Conservation (phyloP, 1,140 invertebrate genomes). For the Drosophila nebulosa region DNA sequence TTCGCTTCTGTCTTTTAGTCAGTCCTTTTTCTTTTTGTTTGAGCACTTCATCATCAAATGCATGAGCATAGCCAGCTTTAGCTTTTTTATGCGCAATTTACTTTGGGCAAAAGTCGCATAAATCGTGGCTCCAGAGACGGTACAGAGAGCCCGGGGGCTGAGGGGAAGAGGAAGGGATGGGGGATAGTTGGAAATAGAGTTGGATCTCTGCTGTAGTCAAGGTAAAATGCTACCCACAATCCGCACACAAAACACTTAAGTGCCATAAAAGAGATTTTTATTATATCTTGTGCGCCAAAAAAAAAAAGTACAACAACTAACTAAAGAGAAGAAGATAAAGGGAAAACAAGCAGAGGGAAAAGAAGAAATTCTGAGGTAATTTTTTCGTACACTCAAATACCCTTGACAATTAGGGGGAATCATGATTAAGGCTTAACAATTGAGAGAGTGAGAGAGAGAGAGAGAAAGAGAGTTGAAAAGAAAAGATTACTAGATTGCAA, state of each 20-base stretch:
- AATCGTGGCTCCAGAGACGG: conserved; percentile 52
- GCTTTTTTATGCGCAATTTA: conserved; percentile 73
- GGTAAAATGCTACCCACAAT: conserved; percentile 78
- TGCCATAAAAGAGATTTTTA: conserved; percentile 79
- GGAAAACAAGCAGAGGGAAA: not conserved
- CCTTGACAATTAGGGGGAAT: conserved; percentile 2
- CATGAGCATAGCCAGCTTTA: conserved; percentile 50
- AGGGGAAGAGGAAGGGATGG: conserved; percentile 3
- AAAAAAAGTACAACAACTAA: not conserved
- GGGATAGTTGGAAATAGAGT: conserved; percentile 18
- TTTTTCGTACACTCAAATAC: conserved; percentile 11
- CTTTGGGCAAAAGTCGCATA: conserved; percentile 76
- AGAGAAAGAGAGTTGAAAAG: too few relatives aligned
- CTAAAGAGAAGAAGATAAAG: not conserved
- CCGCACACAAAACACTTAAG: conserved; percentile 76
- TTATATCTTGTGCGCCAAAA: conserved; percentile 67
- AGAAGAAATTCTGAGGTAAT: conserved; percentile 30
- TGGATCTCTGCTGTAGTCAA: conserved; percentile 36
- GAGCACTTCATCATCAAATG: conserved; percentile 76
- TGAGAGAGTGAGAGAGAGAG: too few relatives aligned
- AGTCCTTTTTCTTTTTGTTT: conserved; percentile 53
- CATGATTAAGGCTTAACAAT: not conserved
- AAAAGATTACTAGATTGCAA: too few relatives aligned
- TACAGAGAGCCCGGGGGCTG: not conserved
- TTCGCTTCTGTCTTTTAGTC: not conserved